A percentile compares a stretch with the other conserved stretches of the same genome.
These are phyloP conservation scores for Linyphia triangularis DNA, from an alignment of 2,888 invertebrate genomes.

Conservation along the genomic window DNA sequence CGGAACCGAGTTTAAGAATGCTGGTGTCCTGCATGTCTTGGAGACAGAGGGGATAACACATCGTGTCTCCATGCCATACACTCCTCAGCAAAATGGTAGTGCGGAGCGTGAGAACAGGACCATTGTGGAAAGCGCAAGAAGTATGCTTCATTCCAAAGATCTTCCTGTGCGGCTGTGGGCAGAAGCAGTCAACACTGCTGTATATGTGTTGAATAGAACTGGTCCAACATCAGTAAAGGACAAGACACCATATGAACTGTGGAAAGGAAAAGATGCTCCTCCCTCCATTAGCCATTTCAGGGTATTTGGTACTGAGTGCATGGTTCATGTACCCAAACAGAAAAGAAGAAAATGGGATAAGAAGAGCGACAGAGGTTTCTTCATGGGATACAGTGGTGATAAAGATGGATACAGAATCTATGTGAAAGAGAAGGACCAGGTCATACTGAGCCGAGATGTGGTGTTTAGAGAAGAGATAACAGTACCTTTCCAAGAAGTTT, in stretches of 20 bases:
- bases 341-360: background rate
- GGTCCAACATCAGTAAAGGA: background rate
- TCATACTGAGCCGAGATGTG: background rate
- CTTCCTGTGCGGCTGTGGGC: slow-evolving; percentile 30
- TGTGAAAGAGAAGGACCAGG: background rate
- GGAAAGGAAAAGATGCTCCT: no score
- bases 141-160: background rate
- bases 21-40: background rate
- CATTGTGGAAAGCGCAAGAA: slow-evolving; percentile 8
- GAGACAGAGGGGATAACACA: background rate
- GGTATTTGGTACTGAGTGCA: slow-evolving; percentile 15
- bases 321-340: slow-evolving; percentile 17
- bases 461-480: background rate
- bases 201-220: slow-evolving; percentile 29
- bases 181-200: slow-evolving; percentile 15
- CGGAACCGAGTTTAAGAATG: slow-evolving; percentile 2
- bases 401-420: background rate
- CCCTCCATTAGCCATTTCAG: background rate
- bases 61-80: background rate
- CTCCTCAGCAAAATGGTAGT: slow-evolving; percentile 9
- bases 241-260: slow-evolving; percentile 24
- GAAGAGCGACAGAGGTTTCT: background rate
- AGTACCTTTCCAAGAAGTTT: background rate
- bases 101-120: slow-evolving; percentile 7
- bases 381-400: background rate